A percentile compares a stretch with the other conserved stretches of the same genome.
Conservation (phyloP, 2,797 vertebrate species). For the Aselliscus stoliczkanus region DNA sequence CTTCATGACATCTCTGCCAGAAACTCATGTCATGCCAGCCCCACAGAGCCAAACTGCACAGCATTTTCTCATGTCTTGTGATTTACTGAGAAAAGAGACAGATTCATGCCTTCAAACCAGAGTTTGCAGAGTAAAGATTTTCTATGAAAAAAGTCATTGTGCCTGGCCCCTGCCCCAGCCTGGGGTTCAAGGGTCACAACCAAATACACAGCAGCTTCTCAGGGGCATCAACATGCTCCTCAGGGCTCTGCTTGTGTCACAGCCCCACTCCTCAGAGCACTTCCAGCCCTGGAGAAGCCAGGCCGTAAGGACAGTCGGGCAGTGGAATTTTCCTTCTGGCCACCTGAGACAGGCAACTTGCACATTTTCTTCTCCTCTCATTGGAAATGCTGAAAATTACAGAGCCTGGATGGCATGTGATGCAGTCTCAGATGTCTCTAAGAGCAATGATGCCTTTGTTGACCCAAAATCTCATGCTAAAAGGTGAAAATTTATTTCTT, state of each 20-base stretch:
- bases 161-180: neutral
- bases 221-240: neutral
- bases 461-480: neutral
- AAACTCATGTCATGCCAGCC: neutral
- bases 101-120: neutral
- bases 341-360: neutral
- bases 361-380: neutral
- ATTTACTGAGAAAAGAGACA: neutral
- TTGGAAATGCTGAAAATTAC: neutral
- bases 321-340: neutral
- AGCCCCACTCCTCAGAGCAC: neutral
- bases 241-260: neutral
- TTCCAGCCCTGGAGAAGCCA: neutral
- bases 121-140: constrained; percentile 4
- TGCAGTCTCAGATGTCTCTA: neutral
- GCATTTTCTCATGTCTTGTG: neutral
- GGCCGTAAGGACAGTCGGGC: neutral
- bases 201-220: neutral
- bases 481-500: neutral
- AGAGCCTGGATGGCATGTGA: neutral
- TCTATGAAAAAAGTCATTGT: neutral
- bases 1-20: neutral
- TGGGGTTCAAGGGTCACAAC: neutral
- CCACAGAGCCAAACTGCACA: neutral
- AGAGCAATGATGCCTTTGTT: neutral